Base-by-base conservation (phyloP, 2,797 vertebrate species). In the Onychomys leucogaster region DNA sequence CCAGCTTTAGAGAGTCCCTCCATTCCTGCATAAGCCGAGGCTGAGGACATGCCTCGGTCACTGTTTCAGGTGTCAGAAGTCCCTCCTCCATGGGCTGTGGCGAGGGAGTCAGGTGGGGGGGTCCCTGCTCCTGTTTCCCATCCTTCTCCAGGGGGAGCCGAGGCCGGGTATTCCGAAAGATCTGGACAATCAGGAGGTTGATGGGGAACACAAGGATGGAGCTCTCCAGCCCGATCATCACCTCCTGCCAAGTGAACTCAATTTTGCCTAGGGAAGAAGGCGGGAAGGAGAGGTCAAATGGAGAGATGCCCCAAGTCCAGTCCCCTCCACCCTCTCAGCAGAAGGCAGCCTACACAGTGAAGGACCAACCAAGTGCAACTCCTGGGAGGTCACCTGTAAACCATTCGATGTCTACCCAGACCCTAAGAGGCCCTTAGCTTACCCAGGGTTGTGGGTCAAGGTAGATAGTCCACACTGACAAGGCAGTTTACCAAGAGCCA, bases 131-230 rank as follows among this genome's bases (percentile, higher is more conserved):
- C 1, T 97, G 98, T 96, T 99, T 99, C 71, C 98, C 98, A 0
- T 98, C 99, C 69, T 99, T 97, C 8, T 90, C 91, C 67, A 91
- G 98, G 2, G 27, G 97, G 94, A 98, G 98, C 94, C 95, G 97
- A 76, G 99, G 98, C 2, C 98, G 98, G 84, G 98, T 96, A 87
- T 99, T 99, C 98, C 99, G 99, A 99, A 99, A 99, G 98, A 99
- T 99, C 96, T 99, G 99, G 96, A 99, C 99, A 6, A 99, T 99
- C 59, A 99, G 98, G 94, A 99, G 98, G 98, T 99, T 99, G 98
- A 99, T 99, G 97, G 99, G 99, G 97, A 99, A 99, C 99, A 99
- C 99, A 89, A 99, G 99, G 97, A 99, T 98, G 23, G 99, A 99
- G 98, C 99, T 99, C 98, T 99, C 99, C 95, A 99, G 96, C 67